Evolutionary conservation across 2,888 invertebrate species (phyloP).

Genomic region (Geotrupes spiniger): DNA sequence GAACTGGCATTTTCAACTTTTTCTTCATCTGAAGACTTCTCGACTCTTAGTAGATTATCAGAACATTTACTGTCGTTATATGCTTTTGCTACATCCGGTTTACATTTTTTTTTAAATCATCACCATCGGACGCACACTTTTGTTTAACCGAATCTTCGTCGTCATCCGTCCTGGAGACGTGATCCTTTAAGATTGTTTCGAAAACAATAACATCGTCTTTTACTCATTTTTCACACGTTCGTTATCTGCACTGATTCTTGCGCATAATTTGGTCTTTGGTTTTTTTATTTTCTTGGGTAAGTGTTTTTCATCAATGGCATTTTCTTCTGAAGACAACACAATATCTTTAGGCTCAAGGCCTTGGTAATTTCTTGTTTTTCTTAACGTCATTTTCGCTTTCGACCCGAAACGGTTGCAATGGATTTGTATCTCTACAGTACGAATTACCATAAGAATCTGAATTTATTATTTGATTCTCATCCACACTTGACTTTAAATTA

Average conservation of each 20-base stretch:
- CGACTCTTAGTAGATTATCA: slow-evolving; percentile 42
- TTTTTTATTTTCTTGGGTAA: slow-evolving; percentile 41
- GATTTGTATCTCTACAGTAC: too few relatives aligned
- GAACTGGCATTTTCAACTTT: slow-evolving; percentile 54
- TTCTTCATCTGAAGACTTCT: slow-evolving; percentile 60
- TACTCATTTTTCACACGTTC: slow-evolving; percentile 21
- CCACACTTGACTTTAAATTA: too few relatives aligned
- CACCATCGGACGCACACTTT: too few relatives aligned
- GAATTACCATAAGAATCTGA: too few relatives aligned
- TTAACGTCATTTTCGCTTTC: slow-evolving; percentile 6
- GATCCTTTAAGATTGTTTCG: slow-evolving; percentile 54
- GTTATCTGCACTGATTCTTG: slow-evolving; percentile 38
- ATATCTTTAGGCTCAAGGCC: slow-evolving; percentile 27
- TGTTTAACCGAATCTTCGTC: too few relatives aligned
- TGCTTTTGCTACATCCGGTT: slow-evolving; percentile 17
- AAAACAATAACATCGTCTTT: slow-evolving; percentile 29
- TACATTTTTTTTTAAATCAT: too few relatives aligned
- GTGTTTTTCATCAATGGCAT: slow-evolving; percentile 17
- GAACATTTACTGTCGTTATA: slow-evolving; percentile 12
- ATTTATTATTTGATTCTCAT: too few relatives aligned
- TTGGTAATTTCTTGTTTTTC: too few relatives aligned
- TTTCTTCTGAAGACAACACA: slow-evolving; percentile 26
- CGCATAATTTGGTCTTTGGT: slow-evolving; percentile 47
- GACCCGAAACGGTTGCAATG: neutral
- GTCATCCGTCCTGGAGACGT: too few relatives aligned